Evolutionary conservation across 1,140 invertebrate genomes (phyloP), one percentile per base, ranked within the genome.

Genomic region (Microvelia longipes): DNA sequence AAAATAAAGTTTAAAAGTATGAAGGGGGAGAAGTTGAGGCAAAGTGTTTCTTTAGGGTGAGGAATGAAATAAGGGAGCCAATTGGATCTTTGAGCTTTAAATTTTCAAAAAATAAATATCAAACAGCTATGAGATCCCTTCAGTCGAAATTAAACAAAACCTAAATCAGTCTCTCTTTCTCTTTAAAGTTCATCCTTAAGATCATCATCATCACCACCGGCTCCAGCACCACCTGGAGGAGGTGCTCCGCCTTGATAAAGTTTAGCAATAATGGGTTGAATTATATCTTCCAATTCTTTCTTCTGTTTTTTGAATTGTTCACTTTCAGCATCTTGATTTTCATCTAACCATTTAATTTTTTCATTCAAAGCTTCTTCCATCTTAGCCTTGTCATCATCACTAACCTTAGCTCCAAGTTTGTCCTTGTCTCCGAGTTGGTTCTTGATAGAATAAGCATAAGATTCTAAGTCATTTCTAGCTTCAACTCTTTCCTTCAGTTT

Each of bases 361-460:
- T 96, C 94, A 73, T 98, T 95, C 75, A 98, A 92, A 26, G 93
- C 93, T 74, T 91, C 88, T 78, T 98, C 96, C 84, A 99, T 94
- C 76, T 95, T 98, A 2, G 90, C 82, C 80, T 98, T 99, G 68
- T 99, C 97, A 2, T 92, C 88, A 69, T 92, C 93, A 74, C 84
- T 86, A 30, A 94, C 76, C 81, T 99, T 99, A 35, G 90, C 86
- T 26, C 96, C 97, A 26, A 99, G 86, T 81, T 99, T 99, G 73
- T 99, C 97, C 80, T 99, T 99, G 78, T 99, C 97, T 61, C 84
- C 85, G 26, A 99, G 83, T 80, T 99, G 98, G 80, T 97, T 98
- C 83, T 99, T 99, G 29, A 99, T 84, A 11, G 93, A 94, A 79
- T 99, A 99, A 0, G 94, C 94, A 76, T 98, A 98, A 29, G 94